phyloP scores from a whole-genome alignment of 1,140 invertebrate species.

The Babylonia areolata region DNA sequence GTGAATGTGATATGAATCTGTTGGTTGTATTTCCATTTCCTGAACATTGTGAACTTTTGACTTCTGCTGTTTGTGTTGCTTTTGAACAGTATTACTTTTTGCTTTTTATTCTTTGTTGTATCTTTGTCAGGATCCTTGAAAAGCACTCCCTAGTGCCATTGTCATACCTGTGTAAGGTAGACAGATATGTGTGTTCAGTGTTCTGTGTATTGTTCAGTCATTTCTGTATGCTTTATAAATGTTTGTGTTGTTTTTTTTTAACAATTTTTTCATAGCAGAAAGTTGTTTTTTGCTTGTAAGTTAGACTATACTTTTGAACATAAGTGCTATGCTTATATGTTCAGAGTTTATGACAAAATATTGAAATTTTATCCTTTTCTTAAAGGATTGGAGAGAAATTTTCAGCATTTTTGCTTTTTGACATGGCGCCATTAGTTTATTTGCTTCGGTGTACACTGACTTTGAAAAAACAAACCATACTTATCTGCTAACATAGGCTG shows the following conservation, averaged over 20 bases:
- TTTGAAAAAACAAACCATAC: too few relatives aligned
- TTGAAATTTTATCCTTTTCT: too few relatives aligned
- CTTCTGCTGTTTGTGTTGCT: neutral
- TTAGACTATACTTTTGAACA: neutral
- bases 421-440: too few relatives aligned
- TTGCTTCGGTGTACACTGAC: too few relatives aligned
- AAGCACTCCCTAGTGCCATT: neutral
- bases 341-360: neutral
- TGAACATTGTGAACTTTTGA: neutral
- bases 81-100: neutral
- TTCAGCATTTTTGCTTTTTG: too few relatives aligned
- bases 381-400: too few relatives aligned
- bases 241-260: too few relatives aligned
- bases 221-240: neutral
- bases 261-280: too few relatives aligned
- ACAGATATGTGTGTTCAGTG: neutral
- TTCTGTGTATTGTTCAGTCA: neutral
- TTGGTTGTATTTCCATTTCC: neutral
- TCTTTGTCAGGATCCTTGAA: neutral
- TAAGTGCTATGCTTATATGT: too few relatives aligned
- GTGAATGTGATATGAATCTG: neutral
- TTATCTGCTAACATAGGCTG: too few relatives aligned
- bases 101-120: neutral
- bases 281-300: too few relatives aligned
- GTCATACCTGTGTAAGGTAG: too few relatives aligned